These are phyloP conservation scores for Carcinoscorpius rotundicauda DNA, from an alignment of 1,140 invertebrate genomes.

Conservation along the genomic window DNA sequence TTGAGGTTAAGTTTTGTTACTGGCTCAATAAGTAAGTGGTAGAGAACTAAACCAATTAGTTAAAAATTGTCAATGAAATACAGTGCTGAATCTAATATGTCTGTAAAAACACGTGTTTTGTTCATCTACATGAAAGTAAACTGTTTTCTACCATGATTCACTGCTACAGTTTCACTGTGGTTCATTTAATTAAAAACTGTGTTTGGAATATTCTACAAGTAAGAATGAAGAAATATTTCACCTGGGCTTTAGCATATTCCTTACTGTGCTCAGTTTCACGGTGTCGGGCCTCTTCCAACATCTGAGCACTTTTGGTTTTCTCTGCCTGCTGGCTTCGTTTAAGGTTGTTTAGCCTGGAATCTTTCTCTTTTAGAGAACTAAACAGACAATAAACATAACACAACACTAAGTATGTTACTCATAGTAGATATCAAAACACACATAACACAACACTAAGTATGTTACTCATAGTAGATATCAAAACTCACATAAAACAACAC, in stretches of 20 bases:
- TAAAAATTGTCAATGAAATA: too few species aligned
- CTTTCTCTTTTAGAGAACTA: constrained; percentile 74
- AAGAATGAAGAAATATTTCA: constrained; percentile 25
- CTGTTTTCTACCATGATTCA: too few species aligned
- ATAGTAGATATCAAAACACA: not conserved
- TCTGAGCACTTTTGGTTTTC: constrained; percentile 30
- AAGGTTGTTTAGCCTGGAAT: constrained; percentile 28
- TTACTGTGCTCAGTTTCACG: constrained; percentile 45
- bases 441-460: not conserved
- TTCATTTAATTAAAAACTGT: too few species aligned
- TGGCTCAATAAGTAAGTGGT: too few species aligned
- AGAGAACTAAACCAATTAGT: too few species aligned
- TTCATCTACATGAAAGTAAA: too few species aligned
- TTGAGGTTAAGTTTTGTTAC: too few species aligned
- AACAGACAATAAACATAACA: constrained; percentile 17
- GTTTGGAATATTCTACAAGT: too few species aligned
- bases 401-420: not conserved
- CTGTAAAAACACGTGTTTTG: too few species aligned
- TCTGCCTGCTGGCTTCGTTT: constrained; percentile 35
- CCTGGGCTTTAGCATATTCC: constrained; percentile 38
- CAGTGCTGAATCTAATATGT: too few species aligned
- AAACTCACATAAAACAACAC: not conserved
- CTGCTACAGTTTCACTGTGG: too few species aligned
- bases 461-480: too few species aligned
- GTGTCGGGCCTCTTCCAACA: constrained; percentile 34